Evolutionary conservation across 1,140 invertebrate species (phyloP), one percentile per base, ranked within the genome.

Genomic region (Drosophila watanabei): DNA sequence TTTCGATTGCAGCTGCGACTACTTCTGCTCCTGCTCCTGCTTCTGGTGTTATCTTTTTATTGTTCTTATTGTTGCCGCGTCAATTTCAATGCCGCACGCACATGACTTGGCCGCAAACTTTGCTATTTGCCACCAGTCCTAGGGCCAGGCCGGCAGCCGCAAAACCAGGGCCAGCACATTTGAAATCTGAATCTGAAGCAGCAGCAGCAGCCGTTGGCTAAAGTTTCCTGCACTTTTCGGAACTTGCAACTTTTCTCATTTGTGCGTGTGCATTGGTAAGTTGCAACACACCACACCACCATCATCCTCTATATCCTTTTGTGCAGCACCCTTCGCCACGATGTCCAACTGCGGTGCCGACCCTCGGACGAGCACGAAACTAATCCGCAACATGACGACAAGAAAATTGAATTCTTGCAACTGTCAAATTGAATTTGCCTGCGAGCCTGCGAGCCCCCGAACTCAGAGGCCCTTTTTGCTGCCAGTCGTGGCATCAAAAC

Each of bases 351-450:
- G 72, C 35, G 32, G 41, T 10, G 37, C 13, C 49, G 49, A 52
- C 41, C 65, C 62, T 56, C 18, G 75, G 63, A 75, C 62, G 52
- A 72, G 75, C 87, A 86, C 86, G 75, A 90, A 90, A 86, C 86
- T 90, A 90, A 90, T 90, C 86, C 86, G 75, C 86, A 90, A 90
- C 86, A 90, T 90, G 86, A 79, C 78, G 86, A 82, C 86, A 90
- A 86, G 86, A 90, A 90, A 90, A 90, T 90, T 90, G 86, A 90
- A 90, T 90, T 90, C 86, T 75, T 79, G 82, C 86, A 90, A 90
- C 86, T 90, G 86, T 90, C 86, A 90, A 90, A 90, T 90, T 90
- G 86, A 90, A 86, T 90, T 83, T 86, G 64, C 71, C 75, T 54
- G 51, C 37, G 18, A 37, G 54, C 54, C 33, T 56, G 52, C 24